Conservation (phyloP, 2,113 vertebrate species). For the Petroica traversi region DNA sequence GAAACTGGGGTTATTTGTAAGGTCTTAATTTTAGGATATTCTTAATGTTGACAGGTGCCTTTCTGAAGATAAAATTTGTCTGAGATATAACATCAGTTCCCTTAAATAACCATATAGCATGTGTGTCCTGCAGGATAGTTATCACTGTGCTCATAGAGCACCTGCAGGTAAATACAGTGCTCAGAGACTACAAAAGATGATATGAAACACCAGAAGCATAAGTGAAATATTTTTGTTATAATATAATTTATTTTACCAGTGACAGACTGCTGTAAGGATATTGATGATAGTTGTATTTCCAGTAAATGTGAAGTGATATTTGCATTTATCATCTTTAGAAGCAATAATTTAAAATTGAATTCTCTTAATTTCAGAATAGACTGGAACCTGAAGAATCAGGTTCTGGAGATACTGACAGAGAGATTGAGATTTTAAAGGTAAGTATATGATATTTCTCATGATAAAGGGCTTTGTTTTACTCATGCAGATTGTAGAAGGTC, state of each 20-base stretch:
- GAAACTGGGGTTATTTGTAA: background rate
- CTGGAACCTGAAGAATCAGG: slow-evolving; percentile 79
- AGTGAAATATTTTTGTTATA: background rate
- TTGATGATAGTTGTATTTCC: background rate
- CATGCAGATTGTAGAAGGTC: background rate
- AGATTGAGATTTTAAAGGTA: slow-evolving; percentile 62
- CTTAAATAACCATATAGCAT: background rate
- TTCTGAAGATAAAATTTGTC: background rate
- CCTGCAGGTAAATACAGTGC: background rate
- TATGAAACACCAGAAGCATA: background rate
- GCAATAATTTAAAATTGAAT: background rate
- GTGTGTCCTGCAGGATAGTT: background rate
- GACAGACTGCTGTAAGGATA: background rate
- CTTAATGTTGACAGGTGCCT: background rate
- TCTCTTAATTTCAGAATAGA: slow-evolving; percentile 71
- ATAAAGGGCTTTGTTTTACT: background rate
- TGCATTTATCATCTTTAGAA: background rate
- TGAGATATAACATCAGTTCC: background rate
- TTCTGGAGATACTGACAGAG: slow-evolving; percentile 46
- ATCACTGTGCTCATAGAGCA: background rate
- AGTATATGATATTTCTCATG: slow-evolving; percentile 15
- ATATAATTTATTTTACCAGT: background rate
- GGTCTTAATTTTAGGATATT: background rate
- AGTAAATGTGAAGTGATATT: background rate
- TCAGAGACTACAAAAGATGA: background rate